Evolutionary conservation across 2,888 invertebrate species (phyloP).

Genomic region (Agrenia bidenticulata): DNA sequence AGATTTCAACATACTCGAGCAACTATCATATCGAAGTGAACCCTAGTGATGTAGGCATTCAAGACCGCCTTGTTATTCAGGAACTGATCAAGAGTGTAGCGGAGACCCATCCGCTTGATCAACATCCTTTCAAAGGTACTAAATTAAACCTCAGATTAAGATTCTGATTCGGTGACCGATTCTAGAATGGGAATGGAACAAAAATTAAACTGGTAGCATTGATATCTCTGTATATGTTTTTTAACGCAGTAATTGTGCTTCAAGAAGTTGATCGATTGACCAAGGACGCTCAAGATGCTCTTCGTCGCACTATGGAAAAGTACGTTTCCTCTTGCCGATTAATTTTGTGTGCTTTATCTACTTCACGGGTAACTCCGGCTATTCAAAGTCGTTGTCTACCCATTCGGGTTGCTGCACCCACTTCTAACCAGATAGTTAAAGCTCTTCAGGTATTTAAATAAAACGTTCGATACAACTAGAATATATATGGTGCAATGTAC

Average conservation of each 20-base stretch:
- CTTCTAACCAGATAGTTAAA: slow-evolving; percentile 69
- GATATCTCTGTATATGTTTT: no score
- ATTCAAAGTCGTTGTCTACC: slow-evolving; percentile 92
- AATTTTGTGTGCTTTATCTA: slow-evolving; percentile 90
- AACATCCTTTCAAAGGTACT: slow-evolving; percentile 85
- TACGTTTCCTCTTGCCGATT: slow-evolving; percentile 92
- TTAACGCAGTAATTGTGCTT: slow-evolving; percentile 87
- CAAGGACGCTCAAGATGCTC: slow-evolving; percentile 96
- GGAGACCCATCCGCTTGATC: slow-evolving; percentile 93
- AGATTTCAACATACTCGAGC: slow-evolving; percentile 89
- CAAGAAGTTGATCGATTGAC: slow-evolving; percentile 93
- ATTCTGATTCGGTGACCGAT: no score
- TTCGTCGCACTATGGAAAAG: slow-evolving; percentile 99
- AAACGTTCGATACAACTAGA: no score
- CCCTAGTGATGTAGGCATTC: slow-evolving; percentile 96
- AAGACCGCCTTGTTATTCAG: slow-evolving; percentile 95
- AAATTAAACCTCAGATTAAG: neutral
- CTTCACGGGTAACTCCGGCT: slow-evolving; percentile 94
- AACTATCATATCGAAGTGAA: slow-evolving; percentile 92
- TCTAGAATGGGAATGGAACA: no score
- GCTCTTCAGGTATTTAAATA: slow-evolving; percentile 60
- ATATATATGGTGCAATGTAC: no score
- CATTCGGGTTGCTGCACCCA: slow-evolving; percentile 87
- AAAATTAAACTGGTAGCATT: no score
- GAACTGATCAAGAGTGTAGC: slow-evolving; percentile 96